These are phyloP conservation scores for Macrophya alboannulata DNA, from an alignment of 2,888 invertebrate genomes.

Conservation along the genomic window DNA sequence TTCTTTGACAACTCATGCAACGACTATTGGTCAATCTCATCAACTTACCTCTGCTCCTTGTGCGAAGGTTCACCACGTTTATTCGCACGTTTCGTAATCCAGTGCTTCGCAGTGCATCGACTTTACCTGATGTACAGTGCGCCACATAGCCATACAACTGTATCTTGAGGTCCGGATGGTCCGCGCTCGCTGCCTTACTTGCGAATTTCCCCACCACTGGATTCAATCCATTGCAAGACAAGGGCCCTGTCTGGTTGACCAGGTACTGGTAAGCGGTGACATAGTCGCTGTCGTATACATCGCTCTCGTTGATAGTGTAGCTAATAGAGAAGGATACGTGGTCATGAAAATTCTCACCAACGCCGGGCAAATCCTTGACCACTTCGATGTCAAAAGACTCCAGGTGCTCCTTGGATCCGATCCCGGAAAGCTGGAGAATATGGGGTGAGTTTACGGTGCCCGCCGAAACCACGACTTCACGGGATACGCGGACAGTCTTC, in stretches of 20 bases:
- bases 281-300: conserved; percentile 84
- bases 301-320: conserved; percentile 82
- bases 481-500: conserved; percentile 66
- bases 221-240: conserved; percentile 84
- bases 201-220: background rate
- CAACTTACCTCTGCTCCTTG: too few species aligned
- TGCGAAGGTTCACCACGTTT: too few species aligned
- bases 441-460: conserved; percentile 87
- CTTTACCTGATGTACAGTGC: too few species aligned
- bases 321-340: conserved; percentile 86
- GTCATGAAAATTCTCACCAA: conserved; percentile 87
- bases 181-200: background rate
- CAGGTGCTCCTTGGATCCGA: conserved; percentile 85
- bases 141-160: too few species aligned
- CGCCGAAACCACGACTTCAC: conserved; percentile 83
- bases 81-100: too few species aligned
- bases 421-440: conserved; percentile 85
- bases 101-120: too few species aligned
- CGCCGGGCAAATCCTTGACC: conserved; percentile 85
- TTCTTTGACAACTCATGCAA: background rate
- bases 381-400: conserved; percentile 83
- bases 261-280: conserved; percentile 84
- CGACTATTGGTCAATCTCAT: too few species aligned
- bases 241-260: conserved; percentile 83
- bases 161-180: background rate